Base-by-base conservation (phyloP, 1,140 invertebrate genomes). In the Drosophila biarmipes region DNA sequence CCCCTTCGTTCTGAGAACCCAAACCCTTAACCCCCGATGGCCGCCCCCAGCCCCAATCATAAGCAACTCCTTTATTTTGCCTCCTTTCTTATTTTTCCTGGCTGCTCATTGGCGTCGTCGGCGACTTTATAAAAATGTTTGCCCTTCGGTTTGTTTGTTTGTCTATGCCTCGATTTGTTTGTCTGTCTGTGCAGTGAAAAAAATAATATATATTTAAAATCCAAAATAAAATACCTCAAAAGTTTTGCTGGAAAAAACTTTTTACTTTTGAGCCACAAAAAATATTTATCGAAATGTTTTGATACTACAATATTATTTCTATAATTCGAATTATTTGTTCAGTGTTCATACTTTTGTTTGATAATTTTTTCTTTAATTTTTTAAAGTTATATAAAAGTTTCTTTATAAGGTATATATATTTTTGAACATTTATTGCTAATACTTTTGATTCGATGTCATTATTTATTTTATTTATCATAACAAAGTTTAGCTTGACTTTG, bases 91-190 rank as follows among this genome's bases (percentile, higher is more conserved):
- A 21, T 12, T 55, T 19, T 58, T 74, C 11, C n/a, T 56, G 54
- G 52, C 64, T 45, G 52, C 72, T 75, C 59, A 75, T 75, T 75
- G 73, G 73, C 71, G 48, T 75, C 59, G 40, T 52, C 40, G 82
- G 82, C 79, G 79, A 87, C 84, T 89, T 82, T 89, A 89, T 89
- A 89, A 89, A 89, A 89, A 89, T 89, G 84, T 89, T 89, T 89
- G 84, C 63, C 73, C 59, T 86, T 80, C 78, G 68, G 75, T 80
- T 78, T 72, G 80, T 79, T 86, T 84, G 81, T 80, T 77, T 78
- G 75, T 89, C 56, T 81, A 62, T 81, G 57, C 54, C 53, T 73
- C 67, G 59, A 67, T 86, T 73, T 78, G 73, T 80, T 71, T 67
- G 58, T 74, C 52, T 74, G 43, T 67, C 58, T 21, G 17, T 37